Evolutionary conservation across 2,113 vertebrate species (phyloP).

Genomic region (Blennius ocellaris): DNA sequence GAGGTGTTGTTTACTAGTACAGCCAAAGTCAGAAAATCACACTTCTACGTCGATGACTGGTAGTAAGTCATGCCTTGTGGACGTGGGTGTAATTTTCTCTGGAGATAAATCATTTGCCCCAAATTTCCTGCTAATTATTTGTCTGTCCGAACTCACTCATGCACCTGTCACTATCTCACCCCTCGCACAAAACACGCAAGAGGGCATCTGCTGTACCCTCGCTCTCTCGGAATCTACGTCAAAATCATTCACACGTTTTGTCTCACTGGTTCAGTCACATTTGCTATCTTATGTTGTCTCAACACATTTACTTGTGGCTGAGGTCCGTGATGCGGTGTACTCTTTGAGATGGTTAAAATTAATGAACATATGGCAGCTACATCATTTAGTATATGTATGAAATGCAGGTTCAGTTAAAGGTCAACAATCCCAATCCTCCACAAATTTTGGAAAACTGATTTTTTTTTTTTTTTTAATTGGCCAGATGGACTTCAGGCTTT

Average conservation of each 20-base stretch:
- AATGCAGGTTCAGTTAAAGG: background rate
- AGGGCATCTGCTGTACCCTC: constrained; percentile 4
- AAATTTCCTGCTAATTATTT: constrained; percentile 31
- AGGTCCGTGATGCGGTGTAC: background rate
- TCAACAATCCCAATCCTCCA: background rate
- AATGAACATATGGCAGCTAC: background rate
- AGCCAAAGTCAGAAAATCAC: constrained; percentile 18
- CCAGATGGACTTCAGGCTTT: background rate
- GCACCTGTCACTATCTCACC: constrained; percentile 14
- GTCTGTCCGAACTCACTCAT: constrained; percentile 17
- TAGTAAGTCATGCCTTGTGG: constrained; percentile 4
- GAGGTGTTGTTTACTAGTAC: constrained; percentile 39
- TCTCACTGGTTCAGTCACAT: background rate
- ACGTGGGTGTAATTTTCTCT: constrained; percentile 4
- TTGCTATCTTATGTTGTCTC: background rate
- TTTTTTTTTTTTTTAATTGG: background rate
- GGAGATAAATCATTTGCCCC: constrained; percentile 6
- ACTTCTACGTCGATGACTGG: constrained; percentile 10
- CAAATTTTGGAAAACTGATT: background rate
- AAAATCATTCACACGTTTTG: constrained; percentile 20
- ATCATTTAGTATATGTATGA: constrained; percentile 3
- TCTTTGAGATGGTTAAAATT: constrained; percentile 5
- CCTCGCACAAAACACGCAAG: background rate
- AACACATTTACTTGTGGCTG: background rate
- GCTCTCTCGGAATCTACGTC: background rate